These are phyloP conservation scores for Zygogramma bicolorata DNA, from an alignment of 2,888 invertebrate species.

Conservation along the genomic window DNA sequence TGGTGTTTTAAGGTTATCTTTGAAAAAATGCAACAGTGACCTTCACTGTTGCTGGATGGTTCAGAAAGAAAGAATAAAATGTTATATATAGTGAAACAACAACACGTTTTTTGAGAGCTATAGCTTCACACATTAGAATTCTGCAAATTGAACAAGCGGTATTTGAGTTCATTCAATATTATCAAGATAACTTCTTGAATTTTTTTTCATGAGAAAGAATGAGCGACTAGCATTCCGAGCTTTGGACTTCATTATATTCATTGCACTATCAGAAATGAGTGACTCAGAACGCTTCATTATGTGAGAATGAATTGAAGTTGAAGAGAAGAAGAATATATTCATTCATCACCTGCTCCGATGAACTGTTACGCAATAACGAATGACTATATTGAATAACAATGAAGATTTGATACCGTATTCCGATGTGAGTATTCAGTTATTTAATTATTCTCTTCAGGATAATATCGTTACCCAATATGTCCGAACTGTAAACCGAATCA, in stretches of 20 bases:
- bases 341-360: not conserved
- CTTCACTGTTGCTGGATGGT: too few species aligned
- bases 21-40: too few species aligned
- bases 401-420: constrained; percentile 1
- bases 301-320: not conserved
- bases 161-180: too few species aligned
- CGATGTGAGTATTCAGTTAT: not conserved
- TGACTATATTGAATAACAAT: constrained; percentile 6
- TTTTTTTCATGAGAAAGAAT: too few species aligned
- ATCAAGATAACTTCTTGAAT: too few species aligned
- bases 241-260: not conserved
- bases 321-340: not conserved
- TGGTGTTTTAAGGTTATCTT: too few species aligned
- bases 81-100: too few species aligned
- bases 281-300: not conserved
- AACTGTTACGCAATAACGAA: constrained; percentile 8
- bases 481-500: constrained; percentile 1
- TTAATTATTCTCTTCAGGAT: constrained; percentile 8
- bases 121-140: too few species aligned
- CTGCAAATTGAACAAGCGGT: too few species aligned
- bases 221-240: not conserved
- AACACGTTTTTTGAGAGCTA: too few species aligned
- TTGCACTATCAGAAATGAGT: not conserved
- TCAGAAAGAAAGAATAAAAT: too few species aligned
- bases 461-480: not conserved